phyloP scores from a whole-genome alignment of 2,888 invertebrate genomes.

The Galeopsomyia nigrocyanea region DNA sequence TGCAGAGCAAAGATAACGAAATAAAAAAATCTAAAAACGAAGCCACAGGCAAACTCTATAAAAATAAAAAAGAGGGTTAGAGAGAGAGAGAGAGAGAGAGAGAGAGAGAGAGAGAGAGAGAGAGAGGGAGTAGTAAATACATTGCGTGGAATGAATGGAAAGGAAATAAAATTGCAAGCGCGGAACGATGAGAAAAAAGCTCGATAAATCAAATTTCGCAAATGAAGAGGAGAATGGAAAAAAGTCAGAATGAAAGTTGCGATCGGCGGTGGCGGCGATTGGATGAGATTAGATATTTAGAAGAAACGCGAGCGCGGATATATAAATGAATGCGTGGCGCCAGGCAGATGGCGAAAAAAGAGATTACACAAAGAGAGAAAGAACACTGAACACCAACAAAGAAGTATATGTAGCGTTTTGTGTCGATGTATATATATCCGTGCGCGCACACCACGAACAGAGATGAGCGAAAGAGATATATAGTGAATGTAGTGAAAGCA shows the following conservation, averaged over 20 bases:
- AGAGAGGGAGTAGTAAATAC: neutral
- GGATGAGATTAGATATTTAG: conserved; percentile 30
- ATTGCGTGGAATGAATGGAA: no score
- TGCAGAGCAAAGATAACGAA: no score
- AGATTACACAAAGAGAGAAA: conserved; percentile 7
- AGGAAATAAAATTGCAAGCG: no score
- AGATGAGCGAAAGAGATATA: neutral
- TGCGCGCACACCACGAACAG: neutral
- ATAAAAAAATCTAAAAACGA: no score
- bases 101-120: neutral
- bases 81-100: neutral
- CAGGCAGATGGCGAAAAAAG: neutral
- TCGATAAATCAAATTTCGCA: no score
- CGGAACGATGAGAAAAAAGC: no score
- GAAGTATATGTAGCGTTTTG: neutral
- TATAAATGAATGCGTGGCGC: neutral
- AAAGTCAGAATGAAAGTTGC: no score
- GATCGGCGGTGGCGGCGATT: neutral
- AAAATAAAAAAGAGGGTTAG: neutral
- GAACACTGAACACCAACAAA: conserved; percentile 9
- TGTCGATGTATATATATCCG: neutral
- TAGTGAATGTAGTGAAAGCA: neutral
- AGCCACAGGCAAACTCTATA: no score
- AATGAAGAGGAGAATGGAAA: no score
- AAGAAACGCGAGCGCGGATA: neutral